These are phyloP conservation scores for Onychomys leucogaster DNA, from an alignment of 2,797 vertebrate genomes.

Conservation along the genomic window DNA sequence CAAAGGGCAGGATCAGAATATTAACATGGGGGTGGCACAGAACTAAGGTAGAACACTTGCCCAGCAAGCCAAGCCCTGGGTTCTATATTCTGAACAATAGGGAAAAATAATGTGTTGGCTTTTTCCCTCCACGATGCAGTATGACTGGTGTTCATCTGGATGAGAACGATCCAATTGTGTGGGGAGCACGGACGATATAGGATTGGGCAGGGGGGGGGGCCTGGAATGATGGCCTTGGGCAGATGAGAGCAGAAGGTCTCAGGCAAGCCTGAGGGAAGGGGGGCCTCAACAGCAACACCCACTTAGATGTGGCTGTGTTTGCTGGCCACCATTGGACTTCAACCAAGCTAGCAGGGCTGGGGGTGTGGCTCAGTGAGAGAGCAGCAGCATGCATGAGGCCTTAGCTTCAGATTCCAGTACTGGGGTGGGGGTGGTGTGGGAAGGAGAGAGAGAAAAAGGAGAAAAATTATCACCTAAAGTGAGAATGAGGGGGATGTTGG, in stretches of 20 bases:
- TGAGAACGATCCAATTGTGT: neutral
- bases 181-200: neutral
- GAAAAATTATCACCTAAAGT: neutral
- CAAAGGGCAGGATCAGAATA: too few species aligned
- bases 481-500: neutral
- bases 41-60: neutral
- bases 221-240: neutral
- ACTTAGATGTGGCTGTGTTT: neutral
- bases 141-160: neutral
- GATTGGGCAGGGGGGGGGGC: too few species aligned
- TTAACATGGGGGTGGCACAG: neutral
- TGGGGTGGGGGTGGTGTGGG: neutral
- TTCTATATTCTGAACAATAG: neutral
- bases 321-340: neutral
- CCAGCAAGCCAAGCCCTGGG: neutral
- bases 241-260: neutral
- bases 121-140: neutral
- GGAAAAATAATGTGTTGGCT: neutral
- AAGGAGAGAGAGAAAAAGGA: neutral
- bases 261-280: too few species aligned
- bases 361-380: neutral
- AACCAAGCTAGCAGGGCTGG: neutral
- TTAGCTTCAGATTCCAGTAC: neutral
- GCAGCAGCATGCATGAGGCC: neutral
- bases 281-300: neutral